phyloP scores from a whole-genome alignment of 2,888 invertebrate species.

The Sinelater perroti region DNA sequence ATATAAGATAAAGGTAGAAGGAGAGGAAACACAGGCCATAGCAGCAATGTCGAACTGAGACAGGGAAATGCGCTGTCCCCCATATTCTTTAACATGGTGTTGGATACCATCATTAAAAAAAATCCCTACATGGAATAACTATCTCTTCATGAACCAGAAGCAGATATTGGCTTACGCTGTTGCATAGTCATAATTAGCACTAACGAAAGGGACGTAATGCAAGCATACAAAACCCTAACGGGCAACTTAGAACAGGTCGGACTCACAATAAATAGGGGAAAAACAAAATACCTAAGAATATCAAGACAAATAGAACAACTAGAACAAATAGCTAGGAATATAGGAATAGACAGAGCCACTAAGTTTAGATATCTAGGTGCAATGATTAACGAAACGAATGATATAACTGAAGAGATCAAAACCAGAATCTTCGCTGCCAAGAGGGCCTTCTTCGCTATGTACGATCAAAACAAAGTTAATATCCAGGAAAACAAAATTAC shows the following conservation, averaged over 20 bases:
- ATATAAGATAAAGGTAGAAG: too few species aligned
- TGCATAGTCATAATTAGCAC: too few species aligned
- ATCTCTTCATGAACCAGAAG: too few species aligned
- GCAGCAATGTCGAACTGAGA: too few species aligned
- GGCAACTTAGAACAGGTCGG: neutral
- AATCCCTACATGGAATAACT: too few species aligned
- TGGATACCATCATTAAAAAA: too few species aligned
- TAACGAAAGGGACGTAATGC: neutral
- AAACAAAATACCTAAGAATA: neutral
- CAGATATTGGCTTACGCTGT: too few species aligned
- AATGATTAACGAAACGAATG: neutral
- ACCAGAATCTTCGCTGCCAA: neutral
- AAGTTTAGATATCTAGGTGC: neutral
- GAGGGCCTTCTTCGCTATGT: constrained; percentile 1
- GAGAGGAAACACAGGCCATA: too few species aligned
- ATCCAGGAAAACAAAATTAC: neutral
- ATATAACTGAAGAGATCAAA: neutral
- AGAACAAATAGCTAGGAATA: neutral
- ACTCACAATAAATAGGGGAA: neutral
- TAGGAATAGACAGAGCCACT: constrained; percentile 3
- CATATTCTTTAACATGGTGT: constrained; percentile 1
- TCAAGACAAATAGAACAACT: neutral
- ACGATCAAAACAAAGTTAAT: constrained; percentile 1
- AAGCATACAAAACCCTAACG: neutral
- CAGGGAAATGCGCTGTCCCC: too few species aligned